A percentile compares a stretch with the other conserved stretches of the same genome.
These are phyloP conservation scores for Harlomillsia oculata DNA, from an alignment of 1,140 invertebrate species.

Conservation along the genomic window DNA sequence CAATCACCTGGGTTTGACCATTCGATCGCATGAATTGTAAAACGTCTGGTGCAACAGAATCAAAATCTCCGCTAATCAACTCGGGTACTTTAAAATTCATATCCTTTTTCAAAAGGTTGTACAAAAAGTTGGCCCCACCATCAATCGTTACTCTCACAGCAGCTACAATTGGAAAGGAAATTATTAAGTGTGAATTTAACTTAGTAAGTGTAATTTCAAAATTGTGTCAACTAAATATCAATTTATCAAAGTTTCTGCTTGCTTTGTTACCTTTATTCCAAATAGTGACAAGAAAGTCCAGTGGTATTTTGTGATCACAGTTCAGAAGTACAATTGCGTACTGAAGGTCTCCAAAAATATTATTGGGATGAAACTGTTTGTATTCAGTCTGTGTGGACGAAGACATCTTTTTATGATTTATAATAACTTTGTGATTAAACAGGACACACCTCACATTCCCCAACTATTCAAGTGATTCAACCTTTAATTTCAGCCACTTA, in stretches of 20 bases:
- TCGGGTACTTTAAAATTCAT: not conserved
- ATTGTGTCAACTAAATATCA: not conserved
- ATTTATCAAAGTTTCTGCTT: not conserved
- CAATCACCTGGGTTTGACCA: not conserved
- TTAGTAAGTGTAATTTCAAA: not conserved
- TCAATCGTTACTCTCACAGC: slow-evolving; percentile 1
- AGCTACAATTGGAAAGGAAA: not conserved
- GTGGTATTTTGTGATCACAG: not conserved
- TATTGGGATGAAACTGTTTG: not conserved
- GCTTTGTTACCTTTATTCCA: slow-evolving; percentile 19
- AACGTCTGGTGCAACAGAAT: slow-evolving; percentile 5
- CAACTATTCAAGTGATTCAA: too few species aligned
- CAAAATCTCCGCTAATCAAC: slow-evolving; percentile 20
- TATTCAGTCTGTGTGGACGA: too few species aligned
- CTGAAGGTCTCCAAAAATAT: not conserved
- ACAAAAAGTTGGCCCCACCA: slow-evolving; percentile 13
- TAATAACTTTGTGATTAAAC: too few species aligned
- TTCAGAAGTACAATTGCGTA: not conserved
- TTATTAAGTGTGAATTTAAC: not conserved
- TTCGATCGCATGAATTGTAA: not conserved
- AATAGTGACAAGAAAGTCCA: slow-evolving; percentile 1
- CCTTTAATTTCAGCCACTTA: too few species aligned
- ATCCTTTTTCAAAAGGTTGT: not conserved
- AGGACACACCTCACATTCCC: too few species aligned
- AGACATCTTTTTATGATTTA: too few species aligned